phyloP scores from a whole-genome alignment of 1,140 invertebrate species.

The Glomeris maerens region DNA sequence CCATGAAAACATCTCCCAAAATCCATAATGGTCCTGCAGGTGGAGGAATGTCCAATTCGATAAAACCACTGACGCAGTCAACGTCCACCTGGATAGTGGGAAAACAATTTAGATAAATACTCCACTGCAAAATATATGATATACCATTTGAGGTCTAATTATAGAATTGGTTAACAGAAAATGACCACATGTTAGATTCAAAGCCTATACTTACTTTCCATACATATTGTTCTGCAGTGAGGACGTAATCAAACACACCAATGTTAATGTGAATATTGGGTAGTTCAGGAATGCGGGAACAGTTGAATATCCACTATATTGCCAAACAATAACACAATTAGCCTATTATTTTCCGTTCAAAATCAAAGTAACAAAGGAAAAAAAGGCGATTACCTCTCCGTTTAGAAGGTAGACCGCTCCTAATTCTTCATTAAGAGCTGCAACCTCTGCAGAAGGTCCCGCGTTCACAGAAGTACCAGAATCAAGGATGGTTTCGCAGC shows the following conservation, averaged over 20 bases:
- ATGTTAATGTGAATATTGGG: slow-evolving; percentile 7
- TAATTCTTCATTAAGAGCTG: slow-evolving; percentile 14
- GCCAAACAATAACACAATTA: too few relatives aligned
- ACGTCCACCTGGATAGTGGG: slow-evolving; percentile 10
- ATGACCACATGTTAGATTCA: neutral
- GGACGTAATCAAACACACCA: slow-evolving; percentile 1
- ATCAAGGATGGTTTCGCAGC: slow-evolving; percentile 20
- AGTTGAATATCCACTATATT: too few relatives aligned
- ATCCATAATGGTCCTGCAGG: slow-evolving; percentile 38
- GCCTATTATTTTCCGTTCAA: too few relatives aligned
- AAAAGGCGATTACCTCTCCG: slow-evolving; percentile 12
- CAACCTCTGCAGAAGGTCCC: slow-evolving; percentile 15
- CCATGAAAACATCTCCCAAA: slow-evolving; percentile 40
- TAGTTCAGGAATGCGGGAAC: slow-evolving; percentile 12
- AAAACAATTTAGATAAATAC: neutral
- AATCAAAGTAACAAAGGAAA: too few relatives aligned
- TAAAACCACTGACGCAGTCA: slow-evolving; percentile 40
- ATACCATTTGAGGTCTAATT: too few relatives aligned
- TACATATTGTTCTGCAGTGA: slow-evolving; percentile 8
- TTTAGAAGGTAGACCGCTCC: slow-evolving; percentile 13
- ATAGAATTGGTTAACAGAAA: neutral
- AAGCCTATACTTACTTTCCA: neutral
- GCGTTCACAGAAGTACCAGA: slow-evolving; percentile 20
- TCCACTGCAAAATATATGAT: too few relatives aligned
- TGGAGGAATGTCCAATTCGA: slow-evolving; percentile 40